Percentiles rank a stretch among this genome's conserved stretches.
These are phyloP conservation scores for Artibeus lituratus DNA, from an alignment of 2,797 vertebrate species.

Conservation along the genomic window DNA sequence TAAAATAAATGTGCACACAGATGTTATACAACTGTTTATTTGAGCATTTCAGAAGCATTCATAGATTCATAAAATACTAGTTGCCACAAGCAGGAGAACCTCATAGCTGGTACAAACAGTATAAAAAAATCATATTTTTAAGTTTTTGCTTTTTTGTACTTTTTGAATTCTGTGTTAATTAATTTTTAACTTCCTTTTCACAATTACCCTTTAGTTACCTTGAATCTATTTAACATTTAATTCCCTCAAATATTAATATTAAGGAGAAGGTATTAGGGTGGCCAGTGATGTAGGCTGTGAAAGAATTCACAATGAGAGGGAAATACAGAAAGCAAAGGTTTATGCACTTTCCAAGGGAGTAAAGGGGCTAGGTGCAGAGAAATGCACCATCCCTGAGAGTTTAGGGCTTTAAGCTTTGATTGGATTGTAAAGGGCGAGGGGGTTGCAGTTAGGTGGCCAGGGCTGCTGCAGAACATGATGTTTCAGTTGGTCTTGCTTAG, in stretches of 20 bases:
- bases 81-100: background rate
- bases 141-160: background rate
- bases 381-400: too few species aligned
- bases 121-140: background rate
- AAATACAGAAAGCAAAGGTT: too few species aligned
- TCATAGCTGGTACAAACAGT: background rate
- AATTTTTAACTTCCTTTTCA: background rate
- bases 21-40: background rate
- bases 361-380: too few species aligned
- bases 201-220: background rate
- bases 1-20: background rate
- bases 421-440: too few species aligned
- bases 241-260: background rate
- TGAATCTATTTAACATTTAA: constrained; percentile 23
- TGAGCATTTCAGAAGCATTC: background rate
- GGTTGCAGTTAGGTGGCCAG: too few species aligned
- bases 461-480: too few species aligned
- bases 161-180: background rate
- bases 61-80: background rate
- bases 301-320: too few species aligned
- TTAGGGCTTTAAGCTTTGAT: too few species aligned
- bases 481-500: too few species aligned
- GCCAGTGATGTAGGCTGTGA: too few species aligned
- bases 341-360: too few species aligned
- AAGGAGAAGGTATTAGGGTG: too few species aligned